Evolutionary conservation across 30 jellyfish, hydroid and myxozoan species (phyloP), one percentile per base, ranked within the genome.

Genomic region (Catostylus mosaicus): DNA sequence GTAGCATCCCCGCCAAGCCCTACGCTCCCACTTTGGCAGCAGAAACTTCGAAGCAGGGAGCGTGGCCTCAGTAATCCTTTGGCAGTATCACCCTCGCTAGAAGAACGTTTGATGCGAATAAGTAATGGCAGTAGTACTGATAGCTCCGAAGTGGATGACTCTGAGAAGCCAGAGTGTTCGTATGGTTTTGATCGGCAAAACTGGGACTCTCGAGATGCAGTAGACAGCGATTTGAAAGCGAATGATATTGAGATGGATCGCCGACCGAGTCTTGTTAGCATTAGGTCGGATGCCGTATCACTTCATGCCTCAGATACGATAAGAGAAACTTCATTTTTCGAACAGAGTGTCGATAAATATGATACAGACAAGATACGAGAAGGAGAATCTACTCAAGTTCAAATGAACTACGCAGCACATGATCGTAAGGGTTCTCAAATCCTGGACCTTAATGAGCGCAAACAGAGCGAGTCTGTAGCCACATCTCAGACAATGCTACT

Each of bases 21-120:
- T 20, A 50, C 83, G 7, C 83, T 88, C 29, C 97, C 97, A 8
- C 76, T 88, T 18, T 88, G 97, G 97, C 97, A 88, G 64, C 87
- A 84, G 62, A 72, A 66, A 47, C 77, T 88, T 22, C 81, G 88
- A 48, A 77, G 76, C 32, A 71, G 62, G 77, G 96, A 77, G 48
- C 60, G 89, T 32, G 75, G 75, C 16, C 78, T 56, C 26, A 68
- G 84, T 31, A 60, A 71, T 23, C 77, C 85, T 6, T 35, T 69
- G 78, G 30, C 71, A 14, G 72, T 52, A 0, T 27, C 83, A 26
- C 83, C 96, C n/a, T 51, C 96, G 27, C 83, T 86, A 30, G 89
- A 86, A 33, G 87, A 76, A 29, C 77, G 85, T n/a, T 64, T 76
- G 35, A 52, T 86, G 89, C 78, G 83, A 48, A 75, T 67, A 52